phyloP scores from a whole-genome alignment of 2,113 vertebrate genomes.

The Eulemur macaco region DNA sequence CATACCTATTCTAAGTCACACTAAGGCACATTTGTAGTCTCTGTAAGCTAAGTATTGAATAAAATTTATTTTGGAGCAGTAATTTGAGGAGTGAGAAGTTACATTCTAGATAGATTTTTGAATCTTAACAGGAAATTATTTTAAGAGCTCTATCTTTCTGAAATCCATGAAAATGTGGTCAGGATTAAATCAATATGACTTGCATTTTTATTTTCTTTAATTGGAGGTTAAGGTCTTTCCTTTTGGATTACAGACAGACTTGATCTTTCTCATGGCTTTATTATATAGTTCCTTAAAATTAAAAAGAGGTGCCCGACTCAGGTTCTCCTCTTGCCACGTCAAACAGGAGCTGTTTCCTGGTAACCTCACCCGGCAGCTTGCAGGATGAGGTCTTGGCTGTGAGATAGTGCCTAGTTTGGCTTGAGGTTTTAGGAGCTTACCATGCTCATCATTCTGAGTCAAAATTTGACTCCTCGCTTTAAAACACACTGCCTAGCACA shows the following conservation, averaged over 20 bases:
- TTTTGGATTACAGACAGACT: not conserved
- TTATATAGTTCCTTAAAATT: slow-evolving; percentile 23
- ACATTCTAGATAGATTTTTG: slow-evolving; percentile 45
- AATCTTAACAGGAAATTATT: slow-evolving; percentile 45
- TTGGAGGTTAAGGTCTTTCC: not conserved
- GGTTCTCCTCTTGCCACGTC: not conserved
- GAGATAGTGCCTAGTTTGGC: not conserved
- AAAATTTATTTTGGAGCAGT: slow-evolving; percentile 3
- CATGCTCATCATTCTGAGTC: not conserved
- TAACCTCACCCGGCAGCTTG: not conserved
- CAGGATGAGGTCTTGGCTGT: not conserved
- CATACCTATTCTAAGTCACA: not conserved
- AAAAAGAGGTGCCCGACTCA: not conserved
- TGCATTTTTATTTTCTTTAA: slow-evolving; percentile 46
- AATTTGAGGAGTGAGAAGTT: not conserved
- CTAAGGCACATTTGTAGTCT: not conserved
- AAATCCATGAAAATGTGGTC: slow-evolving; percentile 39
- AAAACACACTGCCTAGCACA: not conserved
- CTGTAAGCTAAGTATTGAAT: not conserved
- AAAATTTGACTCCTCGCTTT: not conserved
- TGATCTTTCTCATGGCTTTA: not conserved
- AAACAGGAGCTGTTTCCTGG: not conserved
- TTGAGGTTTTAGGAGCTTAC: not conserved
- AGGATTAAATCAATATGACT: not conserved
- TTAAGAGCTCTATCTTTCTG: slow-evolving; percentile 27